Evolutionary conservation across 2,888 invertebrate species (phyloP).

Genomic region (Oscheius onirici): DNA sequence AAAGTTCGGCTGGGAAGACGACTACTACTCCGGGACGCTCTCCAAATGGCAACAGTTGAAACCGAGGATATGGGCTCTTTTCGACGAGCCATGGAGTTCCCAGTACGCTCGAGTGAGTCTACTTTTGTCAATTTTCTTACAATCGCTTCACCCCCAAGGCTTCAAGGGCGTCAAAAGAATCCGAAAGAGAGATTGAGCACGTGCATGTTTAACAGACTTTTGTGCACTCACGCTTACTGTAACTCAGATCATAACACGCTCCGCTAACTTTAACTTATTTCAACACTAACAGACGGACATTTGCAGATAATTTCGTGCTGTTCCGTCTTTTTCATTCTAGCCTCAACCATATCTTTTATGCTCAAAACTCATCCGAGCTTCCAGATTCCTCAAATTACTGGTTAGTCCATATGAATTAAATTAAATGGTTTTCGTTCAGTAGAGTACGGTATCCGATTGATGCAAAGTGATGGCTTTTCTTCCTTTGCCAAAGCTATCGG

Average conservation of each 20-base stretch:
- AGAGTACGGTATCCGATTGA: slow-evolving; percentile 43
- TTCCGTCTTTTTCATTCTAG: slow-evolving; percentile 94
- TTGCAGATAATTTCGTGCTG: slow-evolving; percentile 89
- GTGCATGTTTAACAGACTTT: slow-evolving; percentile 18
- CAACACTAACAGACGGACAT: background rate
- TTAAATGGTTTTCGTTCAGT: slow-evolving; percentile 30
- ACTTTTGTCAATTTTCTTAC: background rate
- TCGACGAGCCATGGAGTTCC: slow-evolving; percentile 98
- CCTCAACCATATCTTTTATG: slow-evolving; percentile 92
- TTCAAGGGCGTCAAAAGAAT: background rate
- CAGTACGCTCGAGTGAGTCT: slow-evolving; percentile 79
- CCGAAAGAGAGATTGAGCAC: background rate
- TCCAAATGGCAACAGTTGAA: slow-evolving; percentile 85
- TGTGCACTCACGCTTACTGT: slow-evolving; percentile 26
- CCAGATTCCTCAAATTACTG: slow-evolving; percentile 80
- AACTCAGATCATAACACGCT: background rate
- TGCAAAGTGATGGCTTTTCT: slow-evolving; percentile 37
- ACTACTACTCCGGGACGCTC: slow-evolving; percentile 78
- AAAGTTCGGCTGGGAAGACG: slow-evolving; percentile 94
- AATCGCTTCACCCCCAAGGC: slow-evolving; percentile 1
- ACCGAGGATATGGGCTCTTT: slow-evolving; percentile 96
- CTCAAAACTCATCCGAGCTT: slow-evolving; percentile 95
- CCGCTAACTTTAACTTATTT: background rate
- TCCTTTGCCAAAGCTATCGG: slow-evolving; percentile 41
- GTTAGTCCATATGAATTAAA: background rate